Percentiles rank a stretch among this genome's conserved stretches.
These are phyloP conservation scores for Crocidura indochinensis DNA, from an alignment of 2,797 vertebrate species.

Conservation along the genomic window DNA sequence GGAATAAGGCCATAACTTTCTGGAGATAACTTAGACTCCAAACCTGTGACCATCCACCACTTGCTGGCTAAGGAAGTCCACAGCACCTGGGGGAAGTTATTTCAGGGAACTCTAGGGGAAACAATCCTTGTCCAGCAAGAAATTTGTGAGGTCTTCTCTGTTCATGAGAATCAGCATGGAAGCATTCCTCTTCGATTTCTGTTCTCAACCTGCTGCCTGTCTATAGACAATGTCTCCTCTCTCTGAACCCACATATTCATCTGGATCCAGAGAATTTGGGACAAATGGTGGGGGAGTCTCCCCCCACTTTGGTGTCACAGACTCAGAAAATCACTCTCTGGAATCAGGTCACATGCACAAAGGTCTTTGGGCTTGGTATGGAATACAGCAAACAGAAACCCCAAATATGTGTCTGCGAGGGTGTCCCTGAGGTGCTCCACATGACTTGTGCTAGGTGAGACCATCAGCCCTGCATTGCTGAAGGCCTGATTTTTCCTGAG, in stretches of 20 bases:
- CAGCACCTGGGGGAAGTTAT: not conserved
- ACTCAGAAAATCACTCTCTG: not conserved
- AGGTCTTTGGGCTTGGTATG: rapidly evolving
- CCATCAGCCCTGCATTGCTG: not conserved
- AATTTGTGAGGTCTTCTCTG: not conserved
- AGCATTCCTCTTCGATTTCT: not conserved
- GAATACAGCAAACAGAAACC: not conserved
- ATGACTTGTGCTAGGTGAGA: not conserved
- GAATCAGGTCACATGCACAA: not conserved
- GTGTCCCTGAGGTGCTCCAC: not conserved
- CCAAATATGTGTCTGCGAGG: not conserved
- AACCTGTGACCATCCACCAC: slow-evolving; percentile 42
- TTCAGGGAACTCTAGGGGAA: not conserved
- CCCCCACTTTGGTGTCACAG: not conserved
- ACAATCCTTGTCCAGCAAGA: not conserved
- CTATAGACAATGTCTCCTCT: not conserved
- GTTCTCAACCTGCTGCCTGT: not conserved
- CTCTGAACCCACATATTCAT: not conserved
- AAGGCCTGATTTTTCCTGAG: not conserved
- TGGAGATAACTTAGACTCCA: not conserved
- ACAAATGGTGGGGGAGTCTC: not conserved
- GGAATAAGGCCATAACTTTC: not conserved
- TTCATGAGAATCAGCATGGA: not conserved
- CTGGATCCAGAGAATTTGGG: not conserved
- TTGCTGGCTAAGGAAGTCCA: not conserved